phyloP scores from a whole-genome alignment of 1,140 invertebrate genomes.

The Pemphigus obesinymphae region DNA sequence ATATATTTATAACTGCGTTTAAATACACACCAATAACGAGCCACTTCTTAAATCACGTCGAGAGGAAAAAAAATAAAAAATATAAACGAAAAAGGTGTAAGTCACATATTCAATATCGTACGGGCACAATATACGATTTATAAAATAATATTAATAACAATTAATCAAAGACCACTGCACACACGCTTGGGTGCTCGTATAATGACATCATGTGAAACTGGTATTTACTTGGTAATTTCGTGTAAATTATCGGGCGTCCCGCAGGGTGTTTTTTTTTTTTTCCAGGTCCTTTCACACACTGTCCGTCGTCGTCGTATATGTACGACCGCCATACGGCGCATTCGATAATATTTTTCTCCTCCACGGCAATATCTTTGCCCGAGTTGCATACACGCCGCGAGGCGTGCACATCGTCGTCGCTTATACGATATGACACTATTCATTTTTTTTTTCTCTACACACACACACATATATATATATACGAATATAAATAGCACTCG shows the following conservation, averaged over 20 bases:
- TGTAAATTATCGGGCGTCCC: conserved; percentile 41
- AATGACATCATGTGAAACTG: conserved; percentile 33
- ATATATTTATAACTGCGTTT: background rate
- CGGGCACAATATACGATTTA: background rate
- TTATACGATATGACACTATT: background rate
- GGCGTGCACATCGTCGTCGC: background rate
- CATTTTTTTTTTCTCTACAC: background rate
- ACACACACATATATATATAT: background rate
- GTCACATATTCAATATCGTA: conserved; percentile 34
- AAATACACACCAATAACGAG: background rate
- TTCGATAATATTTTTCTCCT: conserved; percentile 14
- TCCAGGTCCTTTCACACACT: conserved; percentile 9
- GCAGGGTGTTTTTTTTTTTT: conserved; percentile 23
- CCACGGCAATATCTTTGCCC: background rate
- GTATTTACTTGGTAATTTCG: conserved; percentile 41
- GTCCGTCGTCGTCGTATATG: background rate
- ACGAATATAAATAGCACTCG: conserved; percentile 26
- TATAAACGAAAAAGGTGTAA: background rate
- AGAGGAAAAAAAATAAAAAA: background rate
- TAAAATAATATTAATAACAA: conserved; percentile 29
- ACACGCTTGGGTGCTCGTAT: background rate
- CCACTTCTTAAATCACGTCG: conserved; percentile 15
- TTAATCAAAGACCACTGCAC: conserved; percentile 27
- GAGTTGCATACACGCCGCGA: background rate
- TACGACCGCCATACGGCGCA: background rate